Base-by-base conservation (phyloP, 2,797 vertebrate species). In the Aldrovandia affinis region DNA sequence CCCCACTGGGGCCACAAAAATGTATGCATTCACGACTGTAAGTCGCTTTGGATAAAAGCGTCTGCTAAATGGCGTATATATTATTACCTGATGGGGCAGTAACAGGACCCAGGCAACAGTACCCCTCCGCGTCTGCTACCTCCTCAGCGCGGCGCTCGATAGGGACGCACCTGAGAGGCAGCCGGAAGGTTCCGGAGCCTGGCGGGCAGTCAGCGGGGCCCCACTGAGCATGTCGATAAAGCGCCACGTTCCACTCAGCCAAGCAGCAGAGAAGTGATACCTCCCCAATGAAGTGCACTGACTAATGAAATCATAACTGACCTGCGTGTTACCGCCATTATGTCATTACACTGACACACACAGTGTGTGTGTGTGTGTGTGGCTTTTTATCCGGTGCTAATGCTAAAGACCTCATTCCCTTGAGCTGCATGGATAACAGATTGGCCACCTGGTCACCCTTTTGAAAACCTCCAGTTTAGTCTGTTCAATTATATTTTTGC, bases 221-320 rank as follows among this genome's bases (percentile, higher is more conserved):
- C 91, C 93, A 89, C 90, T 89, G 91, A 95, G 93, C 93, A 91
- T 90, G 92, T 89, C n/a, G n/a, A n/a, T 94, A 94, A 95, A 92
- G 92, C 94, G 94, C 94, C 96, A 95, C 96, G 96, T 97, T 97
- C 96, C 96, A 97, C 95, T 97, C 96, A 96, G 94, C 94, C 96
- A 96, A 97, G 97, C 97, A 95, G 93, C 93, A 93, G 94, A 94
- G 93, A 96, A 97, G 96, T 97, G 97, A 97, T 97, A 96, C 95
- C 96, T 96, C 97, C 92, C 94, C 95, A 95, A 96, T 96, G 95
- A 97, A 96, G 95, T 96, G 96, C 96, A 96, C 95, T 97, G 96
- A 97, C 96, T n/a, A 98, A 98, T 98, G 98, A 98, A 98, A 97
- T 96, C 97, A 96, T 96, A 97, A 97, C 96, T 98, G 97, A 98